phyloP scores from a whole-genome alignment of 2,888 invertebrate species.

The Sinodicranocentrus sp. region DNA sequence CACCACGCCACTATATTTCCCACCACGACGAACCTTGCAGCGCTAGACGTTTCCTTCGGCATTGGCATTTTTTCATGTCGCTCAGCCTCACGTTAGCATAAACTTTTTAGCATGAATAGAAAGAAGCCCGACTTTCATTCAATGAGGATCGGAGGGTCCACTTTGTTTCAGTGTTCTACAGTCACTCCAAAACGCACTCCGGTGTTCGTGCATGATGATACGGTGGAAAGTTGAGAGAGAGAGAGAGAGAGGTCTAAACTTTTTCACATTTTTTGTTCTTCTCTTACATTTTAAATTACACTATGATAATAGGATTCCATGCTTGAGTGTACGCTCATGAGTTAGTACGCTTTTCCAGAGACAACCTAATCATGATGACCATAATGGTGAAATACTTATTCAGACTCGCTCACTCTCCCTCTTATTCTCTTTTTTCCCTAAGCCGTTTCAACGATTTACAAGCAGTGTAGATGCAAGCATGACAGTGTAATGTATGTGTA shows the following conservation, averaged over 20 bases:
- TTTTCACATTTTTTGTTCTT: conserved; percentile 22
- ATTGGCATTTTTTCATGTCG: conserved; percentile 67
- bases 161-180: conserved; percentile 21
- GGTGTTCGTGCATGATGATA: background rate
- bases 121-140: conserved; percentile 30
- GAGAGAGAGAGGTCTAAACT: conserved; percentile 15
- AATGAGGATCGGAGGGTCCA: conserved; percentile 36
- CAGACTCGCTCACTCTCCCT: conserved; percentile 18
- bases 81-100: conserved; percentile 53
- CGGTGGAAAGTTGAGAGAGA: conserved; percentile 14
- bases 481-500: conserved; percentile 49
- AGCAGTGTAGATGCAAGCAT: conserved; percentile 52
- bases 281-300: conserved; percentile 58
- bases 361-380: conserved; percentile 6
- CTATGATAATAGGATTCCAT: conserved; percentile 68
- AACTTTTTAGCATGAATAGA: conserved; percentile 53
- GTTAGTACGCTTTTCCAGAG: conserved; percentile 18
- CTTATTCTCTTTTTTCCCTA: conserved; percentile 6
- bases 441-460: conserved; percentile 63
- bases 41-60: conserved; percentile 34
- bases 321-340: conserved; percentile 55
- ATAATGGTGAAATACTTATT: conserved; percentile 14
- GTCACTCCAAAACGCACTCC: background rate
- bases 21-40: background rate
- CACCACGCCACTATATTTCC: background rate